These are phyloP conservation scores for Brachypodius melanocephalos DNA, from an alignment of 2,113 vertebrate genomes.

Conservation along the genomic window DNA sequence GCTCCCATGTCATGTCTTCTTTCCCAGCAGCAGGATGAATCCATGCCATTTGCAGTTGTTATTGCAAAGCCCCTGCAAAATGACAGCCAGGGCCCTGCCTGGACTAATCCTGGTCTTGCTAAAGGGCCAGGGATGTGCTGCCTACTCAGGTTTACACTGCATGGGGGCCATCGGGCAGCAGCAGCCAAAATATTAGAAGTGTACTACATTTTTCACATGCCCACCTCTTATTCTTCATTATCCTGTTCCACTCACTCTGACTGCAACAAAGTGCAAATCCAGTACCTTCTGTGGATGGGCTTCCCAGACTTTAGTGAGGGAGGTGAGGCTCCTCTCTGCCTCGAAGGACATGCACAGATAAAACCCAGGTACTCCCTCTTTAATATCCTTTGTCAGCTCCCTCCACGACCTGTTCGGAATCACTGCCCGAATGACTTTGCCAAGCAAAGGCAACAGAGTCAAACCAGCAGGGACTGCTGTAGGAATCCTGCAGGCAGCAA, in stretches of 20 bases:
- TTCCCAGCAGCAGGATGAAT: background rate
- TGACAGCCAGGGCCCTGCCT: background rate
- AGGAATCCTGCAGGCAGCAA: background rate
- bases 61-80: background rate
- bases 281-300: background rate
- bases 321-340: background rate
- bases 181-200: rapidly evolving
- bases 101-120: background rate
- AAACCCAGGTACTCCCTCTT: background rate
- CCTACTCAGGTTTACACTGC: rapidly evolving
- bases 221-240: background rate
- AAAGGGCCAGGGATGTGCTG: background rate
- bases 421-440: slow-evolving; percentile 45
- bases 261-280: background rate
- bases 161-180: rapidly evolving
- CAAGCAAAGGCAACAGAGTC: slow-evolving; percentile 12
- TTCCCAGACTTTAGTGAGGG: background rate
- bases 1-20: background rate
- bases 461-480: background rate
- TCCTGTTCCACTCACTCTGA: background rate
- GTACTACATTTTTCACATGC: background rate
- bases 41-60: rapidly evolving
- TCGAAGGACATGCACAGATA: background rate
- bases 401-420: slow-evolving; percentile 31
- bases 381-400: slow-evolving; percentile 27